Conservation (phyloP, 2,797 vertebrate genomes). For the Anolis apletophallus region DNA sequence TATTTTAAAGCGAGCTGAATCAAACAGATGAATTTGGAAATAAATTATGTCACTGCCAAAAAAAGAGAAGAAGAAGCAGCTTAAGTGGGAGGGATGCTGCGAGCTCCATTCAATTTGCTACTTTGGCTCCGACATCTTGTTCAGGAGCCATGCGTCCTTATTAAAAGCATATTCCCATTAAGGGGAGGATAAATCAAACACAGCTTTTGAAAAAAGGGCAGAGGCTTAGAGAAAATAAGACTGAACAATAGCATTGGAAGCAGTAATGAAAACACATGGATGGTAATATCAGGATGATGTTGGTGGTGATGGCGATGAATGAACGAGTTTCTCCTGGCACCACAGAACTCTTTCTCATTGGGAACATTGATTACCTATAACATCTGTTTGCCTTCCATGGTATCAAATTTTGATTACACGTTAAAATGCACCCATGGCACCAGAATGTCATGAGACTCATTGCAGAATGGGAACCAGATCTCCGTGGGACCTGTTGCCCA, state of each 20-base stretch:
- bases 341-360: too few species aligned
- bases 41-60: not conserved
- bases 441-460: not conserved
- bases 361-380: not conserved
- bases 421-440: too few species aligned
- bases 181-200: not conserved
- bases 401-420: too few species aligned
- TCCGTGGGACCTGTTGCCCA: too few species aligned
- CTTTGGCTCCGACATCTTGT: not conserved
- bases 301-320: too few species aligned
- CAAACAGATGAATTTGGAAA: not conserved
- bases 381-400: not conserved
- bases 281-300: not conserved
- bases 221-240: not conserved
- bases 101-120: conserved; percentile 1
- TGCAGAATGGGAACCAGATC: too few species aligned
- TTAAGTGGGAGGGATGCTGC: not conserved
- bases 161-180: conserved; percentile 12
- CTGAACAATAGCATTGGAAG: not conserved
- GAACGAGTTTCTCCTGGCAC: too few species aligned
- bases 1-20: not conserved
- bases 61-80: not conserved
- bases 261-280: not conserved
- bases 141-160: not conserved
- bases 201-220: not conserved